Conservation (phyloP, 2,888 invertebrate species). For the Macrosoma leucophasiata region DNA sequence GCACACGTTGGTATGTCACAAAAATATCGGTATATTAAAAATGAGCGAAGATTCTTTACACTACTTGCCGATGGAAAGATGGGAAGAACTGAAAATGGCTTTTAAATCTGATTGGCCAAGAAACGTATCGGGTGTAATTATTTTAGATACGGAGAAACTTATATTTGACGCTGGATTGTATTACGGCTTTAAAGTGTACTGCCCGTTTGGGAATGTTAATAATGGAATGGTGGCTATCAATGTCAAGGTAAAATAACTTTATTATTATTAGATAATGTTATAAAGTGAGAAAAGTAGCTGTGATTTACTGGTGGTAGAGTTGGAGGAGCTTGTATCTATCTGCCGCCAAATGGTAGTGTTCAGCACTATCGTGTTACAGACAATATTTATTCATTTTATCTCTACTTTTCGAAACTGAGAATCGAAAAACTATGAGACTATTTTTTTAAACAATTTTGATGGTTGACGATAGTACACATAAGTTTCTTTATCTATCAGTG, state of each 20-base stretch:
- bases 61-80: slow-evolving; percentile 32
- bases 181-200: slow-evolving; percentile 48
- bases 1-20: background rate
- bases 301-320: too few relatives aligned
- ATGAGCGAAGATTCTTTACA: slow-evolving; percentile 27
- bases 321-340: too few relatives aligned
- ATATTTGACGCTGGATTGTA: slow-evolving; percentile 37
- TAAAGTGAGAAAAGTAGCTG: too few relatives aligned
- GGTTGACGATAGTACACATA: background rate
- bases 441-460: background rate
- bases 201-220: slow-evolving; percentile 48
- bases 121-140: slow-evolving; percentile 42
- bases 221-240: slow-evolving; percentile 51
- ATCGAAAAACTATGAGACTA: background rate
- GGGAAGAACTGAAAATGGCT: slow-evolving; percentile 33
- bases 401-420: background rate
- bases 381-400: background rate
- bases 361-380: background rate
- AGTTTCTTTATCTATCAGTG: too few relatives aligned
- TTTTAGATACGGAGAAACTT: slow-evolving; percentile 45
- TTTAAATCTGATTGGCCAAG: slow-evolving; percentile 40
- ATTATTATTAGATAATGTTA: too few relatives aligned
- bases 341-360: background rate
- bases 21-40: slow-evolving; percentile 1
- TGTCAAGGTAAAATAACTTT: slow-evolving; percentile 43